These are phyloP conservation scores for Tachypleus tridentatus DNA, from an alignment of 1,140 invertebrate species.

Conservation along the genomic window DNA sequence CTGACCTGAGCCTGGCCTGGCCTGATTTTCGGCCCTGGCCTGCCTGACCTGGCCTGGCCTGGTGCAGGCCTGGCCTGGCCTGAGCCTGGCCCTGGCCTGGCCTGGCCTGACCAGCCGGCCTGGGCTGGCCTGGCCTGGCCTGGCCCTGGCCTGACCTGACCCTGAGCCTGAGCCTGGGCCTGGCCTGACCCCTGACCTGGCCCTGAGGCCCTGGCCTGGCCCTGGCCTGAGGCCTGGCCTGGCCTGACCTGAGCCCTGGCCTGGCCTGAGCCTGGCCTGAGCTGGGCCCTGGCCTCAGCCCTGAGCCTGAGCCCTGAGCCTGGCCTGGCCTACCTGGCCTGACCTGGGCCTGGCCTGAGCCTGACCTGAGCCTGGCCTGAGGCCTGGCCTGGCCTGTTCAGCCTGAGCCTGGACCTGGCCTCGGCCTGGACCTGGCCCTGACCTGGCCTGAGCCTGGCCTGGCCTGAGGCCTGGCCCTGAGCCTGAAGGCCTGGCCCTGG, in stretches of 20 bases:
- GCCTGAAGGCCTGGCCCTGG: conserved; percentile 22
- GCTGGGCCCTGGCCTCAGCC: conserved; percentile 22
- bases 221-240: too few species aligned
- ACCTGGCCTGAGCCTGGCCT: too few species aligned
- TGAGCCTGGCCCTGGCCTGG: too few species aligned
- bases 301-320: too few species aligned
- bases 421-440: too few species aligned
- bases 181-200: conserved; percentile 26
- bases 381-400: conserved; percentile 18
- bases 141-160: too few species aligned
- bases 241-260: conserved; percentile 24
- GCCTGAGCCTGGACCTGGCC: conserved; percentile 21
- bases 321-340: too few species aligned
- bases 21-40: conserved; percentile 26
- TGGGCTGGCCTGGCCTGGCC: conserved; percentile 18
- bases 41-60: too few species aligned
- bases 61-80: conserved; percentile 19
- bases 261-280: conserved; percentile 19
- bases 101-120: conserved; percentile 19
- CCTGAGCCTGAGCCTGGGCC: too few species aligned
- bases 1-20: conserved; percentile 21
- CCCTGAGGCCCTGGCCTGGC: conserved; percentile 22
- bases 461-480: too few species aligned
- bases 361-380: too few species aligned
- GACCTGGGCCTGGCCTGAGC: too few species aligned